Evolutionary conservation across 2,888 invertebrate genomes (phyloP), one percentile per base, ranked within the genome.

Genomic region (Lepidochrysops patricia): DNA sequence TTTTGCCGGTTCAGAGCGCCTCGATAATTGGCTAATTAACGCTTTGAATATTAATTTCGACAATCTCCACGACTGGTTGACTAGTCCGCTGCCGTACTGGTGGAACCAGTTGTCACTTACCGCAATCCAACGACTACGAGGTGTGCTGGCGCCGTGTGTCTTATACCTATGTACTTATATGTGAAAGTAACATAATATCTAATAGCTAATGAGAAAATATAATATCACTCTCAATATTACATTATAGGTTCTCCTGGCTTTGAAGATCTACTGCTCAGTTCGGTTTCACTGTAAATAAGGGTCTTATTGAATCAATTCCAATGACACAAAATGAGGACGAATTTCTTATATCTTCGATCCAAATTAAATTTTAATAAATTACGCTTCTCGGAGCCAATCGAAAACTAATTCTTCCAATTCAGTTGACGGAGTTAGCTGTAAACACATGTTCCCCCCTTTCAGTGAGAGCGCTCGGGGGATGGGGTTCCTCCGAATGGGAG

Each of bases 391-490:
- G 63, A 52, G 49, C 60, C 61, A 65, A 64, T 66, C 62, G 63
- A 63, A 70, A 68, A 68, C 70, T 60, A 70, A 74, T 73, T 73
- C 75, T 73, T 72, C 68, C 65, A 66, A 67, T 71, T 66, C 71
- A 68, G 70, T 70, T 67, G 72, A 67, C 70, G 69, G 69, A 54
- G 54, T 54, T 63, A 72, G 73, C 69, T 67, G 59, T 63, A 60
- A 64, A 62, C 68, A 73, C 75, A 74, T 79, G 77, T 78, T 79
- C 73, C 70, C 65, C 52, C 62, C 74, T 69, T 73, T 79, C 72
- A 67, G 72, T 62, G 60, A 63, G 61, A 60, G 56, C 43, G 60
- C 67, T 61, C 62, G 69, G 70, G 72, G 72, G 60, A 64, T 63
- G 68, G 68, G 67, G 67, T 67, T 72, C n/a, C 6, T 29, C 23